Percentiles rank a stretch among this genome's conserved stretches.
These are phyloP conservation scores for Nephila pilipes DNA, from an alignment of 1,140 invertebrate genomes.

Conservation along the genomic window DNA sequence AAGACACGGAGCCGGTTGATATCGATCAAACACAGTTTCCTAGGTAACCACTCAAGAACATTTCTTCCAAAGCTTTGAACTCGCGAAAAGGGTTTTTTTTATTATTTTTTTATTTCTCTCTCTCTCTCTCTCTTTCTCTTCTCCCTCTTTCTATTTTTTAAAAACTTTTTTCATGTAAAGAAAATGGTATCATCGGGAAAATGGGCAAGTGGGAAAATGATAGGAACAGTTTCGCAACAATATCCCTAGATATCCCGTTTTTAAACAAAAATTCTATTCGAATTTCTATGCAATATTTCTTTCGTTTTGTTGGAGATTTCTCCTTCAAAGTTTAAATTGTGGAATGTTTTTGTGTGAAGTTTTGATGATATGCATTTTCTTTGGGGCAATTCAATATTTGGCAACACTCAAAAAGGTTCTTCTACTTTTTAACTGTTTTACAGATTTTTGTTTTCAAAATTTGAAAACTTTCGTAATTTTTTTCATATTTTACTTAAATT, in stretches of 20 bases:
- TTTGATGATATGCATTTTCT: background rate
- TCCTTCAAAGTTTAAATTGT: slow-evolving; percentile 11
- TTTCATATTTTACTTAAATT: too few species aligned
- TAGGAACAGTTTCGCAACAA: slow-evolving; percentile 67
- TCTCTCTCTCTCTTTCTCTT: background rate
- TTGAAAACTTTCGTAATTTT: too few species aligned
- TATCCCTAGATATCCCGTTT: slow-evolving; percentile 61
- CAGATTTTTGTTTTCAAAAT: too few species aligned
- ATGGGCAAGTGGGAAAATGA: slow-evolving; percentile 63
- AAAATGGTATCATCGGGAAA: slow-evolving; percentile 65
- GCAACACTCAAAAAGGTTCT: too few species aligned
- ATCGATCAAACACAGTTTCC: slow-evolving; percentile 72
- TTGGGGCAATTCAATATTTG: background rate
- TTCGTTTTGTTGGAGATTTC: slow-evolving; percentile 9
- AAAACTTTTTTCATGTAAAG: slow-evolving; percentile 41
- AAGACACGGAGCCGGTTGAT: slow-evolving; percentile 48
- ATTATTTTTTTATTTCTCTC: slow-evolving; percentile 8
- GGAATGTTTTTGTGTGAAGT: slow-evolving; percentile 8
- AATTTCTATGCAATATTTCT: slow-evolving; percentile 53
- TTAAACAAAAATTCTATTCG: slow-evolving; percentile 64
- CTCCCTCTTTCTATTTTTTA: background rate
- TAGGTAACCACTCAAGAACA: slow-evolving; percentile 68
- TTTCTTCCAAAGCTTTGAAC: slow-evolving; percentile 74
- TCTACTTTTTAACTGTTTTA: too few species aligned
- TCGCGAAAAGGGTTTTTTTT: slow-evolving; percentile 66